A percentile compares a stretch with the other conserved stretches of the same genome.
phyloP scores from a whole-genome alignment of 2,113 vertebrate genomes.

The Oenanthe melanoleuca region DNA sequence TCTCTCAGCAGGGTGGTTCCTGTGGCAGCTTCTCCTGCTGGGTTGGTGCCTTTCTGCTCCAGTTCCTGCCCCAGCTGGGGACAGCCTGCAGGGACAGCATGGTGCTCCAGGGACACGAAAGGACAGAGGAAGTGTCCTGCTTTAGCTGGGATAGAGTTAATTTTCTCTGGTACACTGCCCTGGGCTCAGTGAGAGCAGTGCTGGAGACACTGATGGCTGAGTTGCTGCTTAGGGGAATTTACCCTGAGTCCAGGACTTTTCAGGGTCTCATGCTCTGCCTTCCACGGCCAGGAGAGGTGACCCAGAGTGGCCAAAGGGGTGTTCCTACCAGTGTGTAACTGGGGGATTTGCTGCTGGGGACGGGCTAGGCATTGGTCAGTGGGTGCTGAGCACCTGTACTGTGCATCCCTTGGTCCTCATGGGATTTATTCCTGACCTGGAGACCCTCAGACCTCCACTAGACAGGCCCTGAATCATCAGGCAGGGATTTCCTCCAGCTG shows the following conservation, averaged over 20 bases:
- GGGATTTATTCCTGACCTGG: neutral
- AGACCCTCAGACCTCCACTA: neutral
- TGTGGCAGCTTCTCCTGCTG: neutral
- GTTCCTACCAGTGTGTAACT: neutral
- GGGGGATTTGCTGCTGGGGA: neutral
- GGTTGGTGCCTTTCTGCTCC: conserved; percentile 42
- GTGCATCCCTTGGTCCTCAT: neutral
- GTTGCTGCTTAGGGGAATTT: neutral
- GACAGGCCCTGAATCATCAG: neutral
- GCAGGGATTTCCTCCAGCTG: neutral
- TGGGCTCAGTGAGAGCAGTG: neutral
- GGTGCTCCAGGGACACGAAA: neutral
- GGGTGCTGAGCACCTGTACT: neutral
- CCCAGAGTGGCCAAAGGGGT: neutral
- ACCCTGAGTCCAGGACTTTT: accelerated
- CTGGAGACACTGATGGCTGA: neutral
- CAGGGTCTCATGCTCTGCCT: neutral
- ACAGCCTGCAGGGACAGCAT: neutral
- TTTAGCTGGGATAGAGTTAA: neutral
- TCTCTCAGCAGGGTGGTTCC: neutral
- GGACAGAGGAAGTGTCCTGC: neutral
- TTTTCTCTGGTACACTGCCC: neutral
- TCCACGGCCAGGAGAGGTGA: neutral
- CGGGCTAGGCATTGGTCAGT: accelerated
- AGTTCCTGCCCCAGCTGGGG: neutral